Conservation (phyloP, 2,888 invertebrate species). For the Zaprionus bogoriensis region DNA sequence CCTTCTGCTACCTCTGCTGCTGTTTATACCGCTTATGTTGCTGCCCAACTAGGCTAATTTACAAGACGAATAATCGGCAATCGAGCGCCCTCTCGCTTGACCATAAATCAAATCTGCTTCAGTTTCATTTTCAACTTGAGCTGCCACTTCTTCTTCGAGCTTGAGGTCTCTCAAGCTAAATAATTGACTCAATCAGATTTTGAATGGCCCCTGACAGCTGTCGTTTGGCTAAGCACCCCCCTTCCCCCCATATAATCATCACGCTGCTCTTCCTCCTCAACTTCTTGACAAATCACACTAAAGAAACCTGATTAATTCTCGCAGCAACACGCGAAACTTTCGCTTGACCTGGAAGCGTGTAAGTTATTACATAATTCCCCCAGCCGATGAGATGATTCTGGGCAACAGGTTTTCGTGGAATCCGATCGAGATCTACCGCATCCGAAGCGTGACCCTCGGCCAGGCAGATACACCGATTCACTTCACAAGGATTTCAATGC, state of each 20-base stretch:
- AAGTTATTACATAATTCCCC: constrained; percentile 63
- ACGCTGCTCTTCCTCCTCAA: too few species aligned
- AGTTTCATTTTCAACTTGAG: constrained; percentile 22
- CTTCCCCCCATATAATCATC: too few species aligned
- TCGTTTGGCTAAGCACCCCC: constrained; percentile 1
- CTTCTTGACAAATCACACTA: constrained; percentile 17
- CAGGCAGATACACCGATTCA: constrained; percentile 18
- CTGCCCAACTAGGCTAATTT: constrained; percentile 65
- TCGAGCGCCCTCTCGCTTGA: constrained; percentile 19
- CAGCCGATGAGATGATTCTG: constrained; percentile 48
- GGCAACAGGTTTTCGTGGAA: constrained; percentile 61
- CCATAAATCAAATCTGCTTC: constrained; percentile 46
- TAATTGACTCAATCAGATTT: constrained; percentile 45
- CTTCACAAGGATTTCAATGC: constrained; percentile 69
- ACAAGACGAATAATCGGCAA: constrained; percentile 30
- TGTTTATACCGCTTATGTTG: too few species aligned
- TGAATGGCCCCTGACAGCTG: constrained; percentile 31
- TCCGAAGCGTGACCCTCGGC: constrained; percentile 56
- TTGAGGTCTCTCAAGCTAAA: constrained; percentile 41
- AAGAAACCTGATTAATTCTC: constrained; percentile 28
- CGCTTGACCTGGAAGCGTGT: constrained; percentile 32
- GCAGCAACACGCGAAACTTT: constrained; percentile 29
- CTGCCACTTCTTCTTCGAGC: constrained; percentile 9
- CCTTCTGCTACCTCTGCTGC: constrained; percentile 11
- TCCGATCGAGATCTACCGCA: constrained; percentile 36